Percentiles rank a stretch among this genome's conserved stretches.
These are phyloP conservation scores for Diadromus collaris DNA, from an alignment of 2,888 invertebrate genomes.

Conservation along the genomic window DNA sequence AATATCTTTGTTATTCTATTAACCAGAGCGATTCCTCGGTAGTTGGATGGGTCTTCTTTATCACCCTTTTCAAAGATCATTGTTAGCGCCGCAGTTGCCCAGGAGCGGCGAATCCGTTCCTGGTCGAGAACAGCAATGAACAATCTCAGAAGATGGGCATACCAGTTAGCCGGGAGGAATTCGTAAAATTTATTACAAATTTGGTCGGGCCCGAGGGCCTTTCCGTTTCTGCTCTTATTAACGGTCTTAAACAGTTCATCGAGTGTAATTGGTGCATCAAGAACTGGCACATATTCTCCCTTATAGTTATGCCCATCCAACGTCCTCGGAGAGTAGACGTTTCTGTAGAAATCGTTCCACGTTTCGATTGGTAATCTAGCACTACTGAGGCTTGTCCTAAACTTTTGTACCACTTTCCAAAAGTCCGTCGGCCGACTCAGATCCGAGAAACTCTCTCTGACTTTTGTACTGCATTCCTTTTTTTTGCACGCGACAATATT, in stretches of 20 bases:
- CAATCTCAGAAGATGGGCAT: conserved; percentile 19
- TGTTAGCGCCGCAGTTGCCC: conserved; percentile 32
- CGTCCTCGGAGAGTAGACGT: conserved; percentile 21
- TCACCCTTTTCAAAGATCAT: conserved; percentile 63
- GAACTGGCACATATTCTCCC: neutral
- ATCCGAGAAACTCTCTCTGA: conserved; percentile 4
- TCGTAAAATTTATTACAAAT: conserved; percentile 43
- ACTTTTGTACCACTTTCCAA: conserved; percentile 10
- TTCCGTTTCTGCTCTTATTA: conserved; percentile 1
- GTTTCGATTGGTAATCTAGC: neutral
- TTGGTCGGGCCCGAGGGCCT: conserved; percentile 39
- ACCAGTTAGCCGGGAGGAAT: conserved; percentile 30
- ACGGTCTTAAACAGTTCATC: conserved; percentile 31
- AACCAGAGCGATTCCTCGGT: conserved; percentile 63
- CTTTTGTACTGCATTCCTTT: neutral
- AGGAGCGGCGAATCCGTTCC: conserved; percentile 32
- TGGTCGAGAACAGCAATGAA: conserved; percentile 37
- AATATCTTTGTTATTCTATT: conserved; percentile 62
- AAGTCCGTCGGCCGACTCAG: neutral
- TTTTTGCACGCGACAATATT: neutral
- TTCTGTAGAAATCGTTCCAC: conserved; percentile 34
- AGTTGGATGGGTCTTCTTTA: conserved; percentile 57
- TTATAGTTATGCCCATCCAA: neutral
- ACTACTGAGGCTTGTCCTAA: neutral
- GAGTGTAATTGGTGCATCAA: conserved; percentile 28